Conservation (phyloP, 1,140 invertebrate genomes). For the Goniozus legneri region DNA sequence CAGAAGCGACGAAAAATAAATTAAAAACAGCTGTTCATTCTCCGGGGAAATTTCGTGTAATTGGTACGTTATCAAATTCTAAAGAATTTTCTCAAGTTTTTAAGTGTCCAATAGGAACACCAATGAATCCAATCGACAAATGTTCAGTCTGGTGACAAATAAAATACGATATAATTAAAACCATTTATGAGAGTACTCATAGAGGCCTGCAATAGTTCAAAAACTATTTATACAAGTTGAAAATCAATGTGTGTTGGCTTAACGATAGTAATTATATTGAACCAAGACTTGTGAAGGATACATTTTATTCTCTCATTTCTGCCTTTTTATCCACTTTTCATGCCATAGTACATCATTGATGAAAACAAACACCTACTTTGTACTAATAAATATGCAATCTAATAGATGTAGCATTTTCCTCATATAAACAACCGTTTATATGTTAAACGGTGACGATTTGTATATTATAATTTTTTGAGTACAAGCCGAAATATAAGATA, state of each 20-base stretch:
- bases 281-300: not conserved
- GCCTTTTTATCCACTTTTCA: not conserved
- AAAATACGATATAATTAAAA: no score
- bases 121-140: conserved; percentile 79
- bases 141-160: conserved; percentile 76
- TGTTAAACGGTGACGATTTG: no score
- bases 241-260: no score
- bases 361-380: not conserved
- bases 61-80: conserved; percentile 81
- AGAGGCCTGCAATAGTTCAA: no score
- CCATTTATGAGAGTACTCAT: no score
- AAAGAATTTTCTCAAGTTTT: conserved; percentile 73
- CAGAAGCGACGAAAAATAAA: conserved; percentile 77
- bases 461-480: no score
- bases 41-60: conserved; percentile 72
- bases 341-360: not conserved
- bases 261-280: no score
- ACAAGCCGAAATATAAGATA: no score
- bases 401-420: not conserved
- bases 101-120: conserved; percentile 63
- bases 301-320: not conserved
- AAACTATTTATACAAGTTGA: no score
- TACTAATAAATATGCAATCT: not conserved
- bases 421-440: no score
- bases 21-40: conserved; percentile 80